These are phyloP conservation scores for Phymastichus coffea DNA, from an alignment of 1,140 invertebrate genomes.

Conservation along the genomic window DNA sequence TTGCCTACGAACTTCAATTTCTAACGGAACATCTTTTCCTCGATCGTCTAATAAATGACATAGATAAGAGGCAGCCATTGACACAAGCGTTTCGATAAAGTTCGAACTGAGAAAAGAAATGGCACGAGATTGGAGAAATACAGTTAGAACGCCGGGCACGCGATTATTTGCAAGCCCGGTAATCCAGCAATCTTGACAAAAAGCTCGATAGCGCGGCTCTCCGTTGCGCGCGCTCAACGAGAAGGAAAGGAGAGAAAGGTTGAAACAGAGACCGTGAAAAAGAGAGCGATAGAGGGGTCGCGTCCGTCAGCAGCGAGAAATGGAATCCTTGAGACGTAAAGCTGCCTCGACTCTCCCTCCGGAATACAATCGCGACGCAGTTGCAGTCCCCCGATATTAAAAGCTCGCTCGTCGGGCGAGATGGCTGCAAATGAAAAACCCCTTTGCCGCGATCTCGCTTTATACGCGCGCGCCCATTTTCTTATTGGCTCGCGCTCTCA, in stretches of 20 bases:
- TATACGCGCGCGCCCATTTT: slow-evolving; percentile 6
- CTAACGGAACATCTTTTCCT: too few relatives aligned
- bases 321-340: slow-evolving; percentile 5
- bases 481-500: slow-evolving; percentile 18
- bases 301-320: slow-evolving; percentile 4
- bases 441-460: neutral
- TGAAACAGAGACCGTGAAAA: neutral
- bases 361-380: neutral
- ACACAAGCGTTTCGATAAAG: too few relatives aligned
- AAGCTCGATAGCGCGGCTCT: too few relatives aligned
- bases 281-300: neutral
- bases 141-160: too few relatives aligned
- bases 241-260: neutral
- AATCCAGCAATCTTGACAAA: too few relatives aligned
- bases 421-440: slow-evolving; percentile 24
- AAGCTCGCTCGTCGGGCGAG: neutral
- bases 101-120: too few relatives aligned
- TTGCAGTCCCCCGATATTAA: slow-evolving; percentile 14
- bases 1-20: too few relatives aligned
- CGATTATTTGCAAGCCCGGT: too few relatives aligned
- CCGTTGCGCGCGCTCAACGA: neutral
- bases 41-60: too few relatives aligned
- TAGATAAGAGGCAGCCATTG: too few relatives aligned
- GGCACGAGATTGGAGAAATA: too few relatives aligned
- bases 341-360: neutral